phyloP scores from a whole-genome alignment of 2,797 vertebrate genomes.

The Sarcoramphus papa region DNA sequence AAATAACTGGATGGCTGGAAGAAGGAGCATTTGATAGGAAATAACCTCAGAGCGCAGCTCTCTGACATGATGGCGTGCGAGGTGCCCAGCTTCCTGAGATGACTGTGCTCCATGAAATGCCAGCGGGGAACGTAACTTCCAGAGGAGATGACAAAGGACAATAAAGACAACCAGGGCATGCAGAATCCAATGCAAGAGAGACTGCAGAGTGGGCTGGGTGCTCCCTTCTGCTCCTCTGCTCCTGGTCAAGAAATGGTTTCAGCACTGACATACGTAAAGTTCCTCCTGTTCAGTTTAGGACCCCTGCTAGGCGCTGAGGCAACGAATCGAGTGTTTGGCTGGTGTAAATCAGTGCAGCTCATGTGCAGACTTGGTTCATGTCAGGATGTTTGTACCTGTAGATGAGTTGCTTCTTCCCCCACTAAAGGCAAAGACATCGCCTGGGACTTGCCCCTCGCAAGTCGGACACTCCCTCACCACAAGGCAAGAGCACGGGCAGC shows the following conservation, averaged over 20 bases:
- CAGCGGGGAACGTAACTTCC: not conserved
- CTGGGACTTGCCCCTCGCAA: not conserved
- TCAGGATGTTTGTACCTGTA: not conserved
- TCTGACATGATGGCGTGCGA: fast-evolving
- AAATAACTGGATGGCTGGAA: not conserved
- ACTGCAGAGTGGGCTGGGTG: not conserved
- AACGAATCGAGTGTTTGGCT: fast-evolving
- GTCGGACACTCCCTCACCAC: fast-evolving
- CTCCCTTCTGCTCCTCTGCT: not conserved
- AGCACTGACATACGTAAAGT: fast-evolving
- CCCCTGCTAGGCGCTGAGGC: not conserved
- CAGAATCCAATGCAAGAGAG: not conserved
- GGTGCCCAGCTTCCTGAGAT: not conserved
- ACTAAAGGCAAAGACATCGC: fast-evolving
- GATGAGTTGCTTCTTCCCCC: not conserved
- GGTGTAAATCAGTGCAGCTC: not conserved
- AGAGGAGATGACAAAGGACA: not conserved
- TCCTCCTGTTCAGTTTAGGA: not conserved
- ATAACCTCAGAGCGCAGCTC: not conserved
- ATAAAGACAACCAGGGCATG: not conserved
- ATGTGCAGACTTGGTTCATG: not conserved
- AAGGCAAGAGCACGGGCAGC: not conserved
- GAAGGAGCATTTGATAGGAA: not conserved
- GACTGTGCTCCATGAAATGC: not conserved
- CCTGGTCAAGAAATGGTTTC: not conserved